Evolutionary conservation across 2,797 vertebrate species (phyloP), one percentile per base, ranked within the genome.

Genomic region (Syndactyla subalaris): DNA sequence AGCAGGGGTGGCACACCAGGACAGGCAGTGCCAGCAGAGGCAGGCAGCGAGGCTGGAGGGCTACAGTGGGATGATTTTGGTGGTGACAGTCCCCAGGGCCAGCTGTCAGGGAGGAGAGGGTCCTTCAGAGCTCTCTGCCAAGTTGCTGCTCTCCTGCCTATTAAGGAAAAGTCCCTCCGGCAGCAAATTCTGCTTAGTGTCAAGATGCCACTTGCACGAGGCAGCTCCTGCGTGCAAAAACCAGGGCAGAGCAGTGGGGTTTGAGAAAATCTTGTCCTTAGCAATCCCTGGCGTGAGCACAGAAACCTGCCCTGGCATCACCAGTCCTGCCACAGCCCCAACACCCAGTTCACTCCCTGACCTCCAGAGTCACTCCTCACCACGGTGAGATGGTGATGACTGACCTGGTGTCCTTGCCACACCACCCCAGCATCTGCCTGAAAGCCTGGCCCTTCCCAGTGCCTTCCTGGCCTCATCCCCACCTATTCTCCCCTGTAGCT

Each of bases 91-190:
- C 74, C 79, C 91, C 2, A 13, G 38, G 71, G n/a, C 29, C 19
- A 5, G 41, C 54, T 12, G 34, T 5, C 29, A 24, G 48, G 4
- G 52, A 49, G 51, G 30, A 93, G 68, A 11, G 16, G 63, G 26
- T 68, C 54, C 90, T 66, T 9, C 91, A 4, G 88, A 88, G 85
- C 46, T 58, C 73, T 38, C 48, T 4, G 8, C 1, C 0, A 9
- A 61, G 77, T 1, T 45, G 29, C 71, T 51, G n/a, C 62, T 90
- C 46, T 91, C 78, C 83, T 38, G 49, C 75, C 88, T 86, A 16
- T 89, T 66, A 78, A 68, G 46, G 30, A 70, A 20, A 54, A 87
- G 21, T 39, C 94, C 90, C 88, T 89, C 54, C 4, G 27, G 95
- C 88, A 74, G 88, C 92, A 59, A 78, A 49, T 59, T 65, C 83